phyloP scores from a whole-genome alignment of 2,888 invertebrate species.

The Pandemis cinnamomeana region DNA sequence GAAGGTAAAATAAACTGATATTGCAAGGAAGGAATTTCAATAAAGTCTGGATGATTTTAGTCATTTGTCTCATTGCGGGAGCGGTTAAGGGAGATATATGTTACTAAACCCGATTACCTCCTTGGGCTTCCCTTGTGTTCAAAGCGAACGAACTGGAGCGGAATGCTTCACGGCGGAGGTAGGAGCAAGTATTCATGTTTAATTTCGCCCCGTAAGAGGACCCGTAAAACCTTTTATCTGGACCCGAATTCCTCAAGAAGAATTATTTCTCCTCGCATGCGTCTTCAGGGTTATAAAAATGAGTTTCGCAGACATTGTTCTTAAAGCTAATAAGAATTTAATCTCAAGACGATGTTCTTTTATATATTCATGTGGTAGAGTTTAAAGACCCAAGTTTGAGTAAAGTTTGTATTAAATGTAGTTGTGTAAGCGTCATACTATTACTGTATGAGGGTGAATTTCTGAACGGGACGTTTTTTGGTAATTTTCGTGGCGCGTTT shows the following conservation, averaged over 20 bases:
- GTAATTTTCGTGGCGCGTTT: too few relatives aligned
- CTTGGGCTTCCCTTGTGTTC: slow-evolving; percentile 74
- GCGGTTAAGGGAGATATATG: slow-evolving; percentile 61
- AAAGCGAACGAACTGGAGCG: slow-evolving; percentile 79
- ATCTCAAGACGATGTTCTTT: slow-evolving; percentile 31
- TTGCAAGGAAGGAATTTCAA: slow-evolving; percentile 50
- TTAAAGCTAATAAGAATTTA: slow-evolving; percentile 40
- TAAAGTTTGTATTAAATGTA: neutral
- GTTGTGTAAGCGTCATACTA: too few relatives aligned
- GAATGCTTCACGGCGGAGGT: slow-evolving; percentile 82
- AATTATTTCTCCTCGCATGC: slow-evolving; percentile 50
- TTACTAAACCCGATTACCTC: slow-evolving; percentile 72
- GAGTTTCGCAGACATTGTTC: slow-evolving; percentile 36
- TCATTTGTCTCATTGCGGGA: slow-evolving; percentile 65
- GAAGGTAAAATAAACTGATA: slow-evolving; percentile 38
- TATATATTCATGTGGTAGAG: slow-evolving; percentile 19
- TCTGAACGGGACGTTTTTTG: too few relatives aligned
- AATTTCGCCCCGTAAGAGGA: slow-evolving; percentile 75
- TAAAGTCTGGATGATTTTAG: slow-evolving; percentile 60
- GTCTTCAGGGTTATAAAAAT: slow-evolving; percentile 41
- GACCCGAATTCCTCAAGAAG: slow-evolving; percentile 69
- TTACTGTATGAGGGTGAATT: too few relatives aligned
- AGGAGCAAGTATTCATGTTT: slow-evolving; percentile 83
- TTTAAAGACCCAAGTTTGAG: neutral
- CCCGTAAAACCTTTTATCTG: slow-evolving; percentile 74